Base-by-base conservation (phyloP, 1,140 invertebrate genomes). In the Eupeodes corollae region DNA sequence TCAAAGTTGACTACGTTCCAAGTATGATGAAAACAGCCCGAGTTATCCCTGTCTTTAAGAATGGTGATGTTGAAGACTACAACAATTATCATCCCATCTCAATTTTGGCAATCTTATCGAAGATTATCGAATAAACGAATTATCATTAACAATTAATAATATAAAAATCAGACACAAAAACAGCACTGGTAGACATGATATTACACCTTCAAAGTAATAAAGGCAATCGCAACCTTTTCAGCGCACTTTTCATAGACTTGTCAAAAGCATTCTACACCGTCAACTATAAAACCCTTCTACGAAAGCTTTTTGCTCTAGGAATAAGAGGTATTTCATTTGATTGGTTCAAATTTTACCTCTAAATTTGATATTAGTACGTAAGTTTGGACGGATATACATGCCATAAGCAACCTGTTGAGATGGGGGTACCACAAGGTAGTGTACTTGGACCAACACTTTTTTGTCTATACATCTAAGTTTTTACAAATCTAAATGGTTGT, bases 241-340 rank as follows among this genome's bases (percentile, higher is more conserved):
- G 44, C 33, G n/a, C 21, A 6, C 32, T 55, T 12, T 50, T 50
- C 41, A 40, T 21, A 3, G 48, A 55, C 39, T 35, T 52, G 11
- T 15, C 15, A 16, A 54, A 56, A n/a, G 50, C 48, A 2, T 56
- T 54, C 44, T 52, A 56, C 26, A 41, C 45, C 6, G 47, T 54
- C 11, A 33, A 48, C 31, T 40, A 55, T 47, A n/a, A 15, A 11
- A n/a, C 47, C 2, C 31, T 55, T 11, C 2, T 47, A 1, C 12
- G 40, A 3, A 46, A 50, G 30, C n/a, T 55, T 1, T 18, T 35
- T 6, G 1, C 13, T 5, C 18, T 46, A 13, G 51, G 51, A 1
- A 18, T 52, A 14, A 2, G 34, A 26, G 47, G 41, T 6, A 32
- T 2, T 5, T 12, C 34, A 2, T 35, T 6, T 10, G 3, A 5